A percentile compares a stretch with the other conserved stretches of the same genome.
Conservation (phyloP, 2,888 invertebrate species). For the Pimpla rufipes region DNA sequence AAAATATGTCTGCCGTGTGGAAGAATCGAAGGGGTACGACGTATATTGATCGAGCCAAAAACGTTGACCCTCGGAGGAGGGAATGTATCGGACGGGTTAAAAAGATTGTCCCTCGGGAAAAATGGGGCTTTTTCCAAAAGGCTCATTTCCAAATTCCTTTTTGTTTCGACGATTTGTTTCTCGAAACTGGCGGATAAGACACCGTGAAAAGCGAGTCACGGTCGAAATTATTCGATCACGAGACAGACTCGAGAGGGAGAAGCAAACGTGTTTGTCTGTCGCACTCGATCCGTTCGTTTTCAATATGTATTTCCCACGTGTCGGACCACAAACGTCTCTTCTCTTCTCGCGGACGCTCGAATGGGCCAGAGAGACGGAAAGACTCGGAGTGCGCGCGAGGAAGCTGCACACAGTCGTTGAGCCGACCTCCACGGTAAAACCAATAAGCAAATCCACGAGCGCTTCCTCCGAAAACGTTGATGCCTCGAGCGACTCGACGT, state of each 20-base stretch:
- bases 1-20: too few species aligned
- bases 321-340: too few species aligned
- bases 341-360: too few species aligned
- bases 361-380: constrained; percentile 33
- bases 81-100: too few species aligned
- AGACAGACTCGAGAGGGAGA: background rate
- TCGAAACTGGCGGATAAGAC: too few species aligned
- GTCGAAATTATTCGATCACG: constrained; percentile 22
- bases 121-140: too few species aligned
- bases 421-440: constrained; percentile 65
- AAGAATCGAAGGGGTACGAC: too few species aligned
- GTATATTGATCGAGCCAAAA: background rate
- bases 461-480: constrained; percentile 24
- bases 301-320: background rate
- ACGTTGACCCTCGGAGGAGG: too few species aligned
- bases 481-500: constrained; percentile 2
- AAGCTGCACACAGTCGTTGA: constrained; percentile 6
- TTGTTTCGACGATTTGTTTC: too few species aligned
- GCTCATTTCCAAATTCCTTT: too few species aligned
- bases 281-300: background rate
- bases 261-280: background rate
- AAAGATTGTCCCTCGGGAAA: too few species aligned
- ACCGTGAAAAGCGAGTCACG: background rate
- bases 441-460: constrained; percentile 61
- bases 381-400: constrained; percentile 4